These are phyloP conservation scores for Otolemur crassicaudatus DNA, from an alignment of 2,797 vertebrate species.

Conservation along the genomic window DNA sequence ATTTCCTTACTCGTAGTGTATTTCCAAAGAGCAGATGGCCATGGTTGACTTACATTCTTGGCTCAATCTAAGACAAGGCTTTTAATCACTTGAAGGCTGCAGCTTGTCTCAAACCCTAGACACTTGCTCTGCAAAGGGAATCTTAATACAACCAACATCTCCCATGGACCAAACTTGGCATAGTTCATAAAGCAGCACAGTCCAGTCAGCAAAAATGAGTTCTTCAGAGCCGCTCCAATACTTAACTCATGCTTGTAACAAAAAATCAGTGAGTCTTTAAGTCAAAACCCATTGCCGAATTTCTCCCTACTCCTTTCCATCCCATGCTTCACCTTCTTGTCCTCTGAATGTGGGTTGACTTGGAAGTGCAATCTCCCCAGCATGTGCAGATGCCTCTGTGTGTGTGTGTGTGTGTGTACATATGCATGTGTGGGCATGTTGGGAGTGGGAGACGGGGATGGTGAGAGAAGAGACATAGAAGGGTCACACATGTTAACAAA, in stretches of 20 bases:
- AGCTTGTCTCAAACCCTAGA: not conserved
- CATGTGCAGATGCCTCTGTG: rapidly evolving
- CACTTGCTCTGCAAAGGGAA: not conserved
- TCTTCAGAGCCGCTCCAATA: not conserved
- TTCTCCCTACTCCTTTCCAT: not conserved
- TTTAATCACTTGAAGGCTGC: not conserved
- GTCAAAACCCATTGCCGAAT: not conserved
- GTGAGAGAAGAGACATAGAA: not conserved
- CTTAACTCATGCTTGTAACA: not conserved
- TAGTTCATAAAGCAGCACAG: not conserved
- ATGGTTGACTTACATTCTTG: not conserved
- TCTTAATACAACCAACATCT: not conserved
- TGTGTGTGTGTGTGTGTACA: not conserved
- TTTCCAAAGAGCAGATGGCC: not conserved
- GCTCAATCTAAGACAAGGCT: not conserved
- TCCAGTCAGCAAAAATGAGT: not conserved
- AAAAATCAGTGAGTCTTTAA: not conserved
- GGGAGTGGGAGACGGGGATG: not conserved
- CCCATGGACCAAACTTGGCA: not conserved
- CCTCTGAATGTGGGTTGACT: not conserved
- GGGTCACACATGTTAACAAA: not conserved
- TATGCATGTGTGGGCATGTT: not conserved
- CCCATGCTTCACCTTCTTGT: not conserved
- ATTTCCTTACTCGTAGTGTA: not conserved
- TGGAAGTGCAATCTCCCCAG: not conserved